Percentiles rank a stretch among this genome's conserved stretches.
These are phyloP conservation scores for Ophion obscuratus DNA, from an alignment of 2,888 invertebrate species.

Conservation along the genomic window DNA sequence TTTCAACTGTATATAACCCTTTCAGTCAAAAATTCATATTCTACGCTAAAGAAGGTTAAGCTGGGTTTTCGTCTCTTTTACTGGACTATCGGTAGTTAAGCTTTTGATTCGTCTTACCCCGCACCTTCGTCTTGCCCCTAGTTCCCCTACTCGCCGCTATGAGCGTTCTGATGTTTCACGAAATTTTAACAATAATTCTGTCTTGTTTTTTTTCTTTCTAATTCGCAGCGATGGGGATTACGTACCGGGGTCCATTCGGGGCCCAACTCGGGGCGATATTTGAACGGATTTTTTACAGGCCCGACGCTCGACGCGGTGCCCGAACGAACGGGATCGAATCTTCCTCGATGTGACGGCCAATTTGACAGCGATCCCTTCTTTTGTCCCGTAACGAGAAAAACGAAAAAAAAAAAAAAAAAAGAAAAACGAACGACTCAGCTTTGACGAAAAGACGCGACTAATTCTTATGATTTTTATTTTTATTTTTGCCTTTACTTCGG, in stretches of 20 bases:
- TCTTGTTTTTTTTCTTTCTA: conserved; percentile 27
- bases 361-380: conserved; percentile 23
- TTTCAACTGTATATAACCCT: no score
- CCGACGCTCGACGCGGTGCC: conserved; percentile 48
- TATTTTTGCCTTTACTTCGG: not conserved
- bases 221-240: conserved; percentile 68
- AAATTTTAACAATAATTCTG: not conserved
- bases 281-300: conserved; percentile 50
- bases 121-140: no score
- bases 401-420: no score
- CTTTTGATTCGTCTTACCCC: no score
- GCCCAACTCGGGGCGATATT: conserved; percentile 72
- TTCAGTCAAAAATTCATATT: no score
- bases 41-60: no score
- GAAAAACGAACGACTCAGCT: not conserved
- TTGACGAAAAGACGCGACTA: not conserved
- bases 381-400: conserved; percentile 3
- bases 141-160: not conserved
- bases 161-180: not conserved
- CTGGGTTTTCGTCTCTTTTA: no score
- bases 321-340: conserved; percentile 47
- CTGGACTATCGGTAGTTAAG: no score
- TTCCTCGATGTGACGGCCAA: conserved; percentile 48
- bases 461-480: not conserved
- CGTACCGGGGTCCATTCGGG: conserved; percentile 55